These are phyloP conservation scores for Threskiornis aethiopicus DNA, from an alignment of 2,797 vertebrate species.

Conservation along the genomic window DNA sequence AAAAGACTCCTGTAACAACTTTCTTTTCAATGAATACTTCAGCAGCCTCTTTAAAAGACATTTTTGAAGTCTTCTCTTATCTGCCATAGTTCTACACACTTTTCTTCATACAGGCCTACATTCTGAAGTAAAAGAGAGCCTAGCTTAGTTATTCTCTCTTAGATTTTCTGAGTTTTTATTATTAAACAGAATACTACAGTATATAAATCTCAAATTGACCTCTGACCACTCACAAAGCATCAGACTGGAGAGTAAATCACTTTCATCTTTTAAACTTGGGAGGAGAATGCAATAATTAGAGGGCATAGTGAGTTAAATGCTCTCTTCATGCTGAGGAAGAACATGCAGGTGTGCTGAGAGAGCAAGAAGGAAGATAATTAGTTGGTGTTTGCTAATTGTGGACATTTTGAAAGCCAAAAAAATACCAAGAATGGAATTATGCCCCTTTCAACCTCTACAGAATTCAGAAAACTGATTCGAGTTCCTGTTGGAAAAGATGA, in stretches of 20 bases:
- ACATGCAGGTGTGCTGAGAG: slow-evolving; percentile 17
- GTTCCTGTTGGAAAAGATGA: neutral
- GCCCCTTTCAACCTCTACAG: neutral
- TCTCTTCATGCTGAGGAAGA: slow-evolving; percentile 14
- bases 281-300: slow-evolving; percentile 47
- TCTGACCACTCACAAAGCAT: neutral
- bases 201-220: slow-evolving; percentile 33
- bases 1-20: neutral
- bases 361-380: slow-evolving; percentile 6
- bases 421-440: neutral
- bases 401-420: neutral
- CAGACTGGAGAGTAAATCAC: neutral
- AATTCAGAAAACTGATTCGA: neutral
- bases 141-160: neutral
- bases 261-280: slow-evolving; percentile 34
- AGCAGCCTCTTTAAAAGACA: neutral
- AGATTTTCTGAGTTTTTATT: slow-evolving; percentile 9
- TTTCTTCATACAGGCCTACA: neutral
- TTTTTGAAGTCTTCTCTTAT: slow-evolving; percentile 2
- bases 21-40: neutral
- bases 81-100: neutral
- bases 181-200: slow-evolving; percentile 19
- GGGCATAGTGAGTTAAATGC: slow-evolving; percentile 4
- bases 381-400: slow-evolving; percentile 1
- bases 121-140: neutral